These are phyloP conservation scores for Heteronetta atricapilla DNA, from an alignment of 2,113 vertebrate genomes.

Conservation along the genomic window DNA sequence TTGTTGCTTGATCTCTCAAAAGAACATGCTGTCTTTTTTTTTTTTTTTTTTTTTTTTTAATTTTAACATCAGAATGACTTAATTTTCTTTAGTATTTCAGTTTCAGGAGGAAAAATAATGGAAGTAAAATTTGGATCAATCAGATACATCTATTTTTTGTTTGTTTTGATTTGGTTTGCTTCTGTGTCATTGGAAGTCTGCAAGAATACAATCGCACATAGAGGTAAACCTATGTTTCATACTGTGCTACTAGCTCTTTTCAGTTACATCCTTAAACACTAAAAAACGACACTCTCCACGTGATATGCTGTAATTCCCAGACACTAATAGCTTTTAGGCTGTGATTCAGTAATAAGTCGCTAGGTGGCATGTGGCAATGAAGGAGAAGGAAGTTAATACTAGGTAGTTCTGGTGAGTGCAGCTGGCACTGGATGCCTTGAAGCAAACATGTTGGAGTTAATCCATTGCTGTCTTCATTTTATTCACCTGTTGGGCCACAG, in stretches of 20 bases:
- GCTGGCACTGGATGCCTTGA: background rate
- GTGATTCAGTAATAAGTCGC: background rate
- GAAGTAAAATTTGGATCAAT: background rate
- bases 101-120: background rate
- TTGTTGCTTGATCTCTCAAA: background rate
- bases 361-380: conserved; percentile 61
- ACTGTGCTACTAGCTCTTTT: background rate
- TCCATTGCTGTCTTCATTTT: background rate
- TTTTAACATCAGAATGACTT: background rate
- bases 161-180: background rate
- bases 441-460: background rate
- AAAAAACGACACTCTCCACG: rapidly evolving
- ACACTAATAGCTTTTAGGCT: background rate
- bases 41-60: background rate
- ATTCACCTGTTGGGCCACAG: conserved; percentile 21
- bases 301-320: rapidly evolving
- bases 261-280: background rate
- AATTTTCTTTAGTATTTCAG: background rate
- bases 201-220: background rate
- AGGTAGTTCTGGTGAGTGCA: background rate
- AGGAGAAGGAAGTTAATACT: background rate
- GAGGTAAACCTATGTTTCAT: background rate
- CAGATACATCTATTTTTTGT: background rate
- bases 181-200: background rate
- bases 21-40: background rate